These are phyloP conservation scores for Semotilus atromaculatus DNA, from an alignment of 2,797 vertebrate genomes.

Conservation along the genomic window DNA sequence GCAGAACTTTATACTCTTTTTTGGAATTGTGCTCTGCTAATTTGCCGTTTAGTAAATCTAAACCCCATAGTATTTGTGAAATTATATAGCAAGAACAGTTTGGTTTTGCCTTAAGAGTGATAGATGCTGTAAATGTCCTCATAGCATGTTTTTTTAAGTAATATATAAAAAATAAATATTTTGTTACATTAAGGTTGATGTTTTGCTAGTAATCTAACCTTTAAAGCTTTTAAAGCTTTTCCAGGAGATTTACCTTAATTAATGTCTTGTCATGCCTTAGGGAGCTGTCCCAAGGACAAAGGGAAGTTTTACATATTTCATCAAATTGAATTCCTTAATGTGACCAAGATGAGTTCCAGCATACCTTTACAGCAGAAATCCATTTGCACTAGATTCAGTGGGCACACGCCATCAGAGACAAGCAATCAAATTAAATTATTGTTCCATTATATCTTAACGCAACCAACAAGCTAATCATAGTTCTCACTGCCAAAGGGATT, in stretches of 20 bases:
- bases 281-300: conserved; percentile 22
- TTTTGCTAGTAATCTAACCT: not conserved
- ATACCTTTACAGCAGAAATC: conserved; percentile 26
- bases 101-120: conserved; percentile 19
- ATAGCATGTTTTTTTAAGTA: not conserved
- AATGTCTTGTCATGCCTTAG: conserved; percentile 4
- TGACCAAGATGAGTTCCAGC: conserved; percentile 16
- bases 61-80: conserved; percentile 2
- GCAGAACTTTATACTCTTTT: no score
- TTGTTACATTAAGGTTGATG: no score
- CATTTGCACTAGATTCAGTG: conserved; percentile 9
- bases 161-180: not conserved
- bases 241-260: conserved; percentile 13
- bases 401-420: not conserved
- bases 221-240: not conserved
- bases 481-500: conserved; percentile 9
- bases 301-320: conserved; percentile 31
- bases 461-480: conserved; percentile 34
- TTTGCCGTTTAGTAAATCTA: no score
- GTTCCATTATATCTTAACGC: conserved; percentile 10
- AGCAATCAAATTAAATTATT: conserved; percentile 27
- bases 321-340: conserved; percentile 20
- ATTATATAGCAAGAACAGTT: conserved; percentile 11
- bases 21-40: no score
- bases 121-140: not conserved